Base-by-base conservation (phyloP, 2,797 vertebrate genomes). In the Dromococcyx pavoninus region DNA sequence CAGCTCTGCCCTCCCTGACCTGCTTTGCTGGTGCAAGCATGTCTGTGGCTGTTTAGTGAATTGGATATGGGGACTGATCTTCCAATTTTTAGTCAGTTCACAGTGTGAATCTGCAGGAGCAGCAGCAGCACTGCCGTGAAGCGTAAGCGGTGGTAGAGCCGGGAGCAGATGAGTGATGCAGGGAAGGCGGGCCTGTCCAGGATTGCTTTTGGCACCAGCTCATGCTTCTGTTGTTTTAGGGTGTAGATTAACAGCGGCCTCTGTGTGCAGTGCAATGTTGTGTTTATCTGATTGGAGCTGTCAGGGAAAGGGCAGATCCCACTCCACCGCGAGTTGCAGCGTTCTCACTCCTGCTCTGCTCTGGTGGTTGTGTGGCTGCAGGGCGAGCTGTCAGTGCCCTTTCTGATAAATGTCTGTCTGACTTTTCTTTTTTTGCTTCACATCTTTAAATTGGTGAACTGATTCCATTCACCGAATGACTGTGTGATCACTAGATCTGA, bases 71-170 rank as follows among this genome's bases (percentile, higher is more conserved):
- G 66, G 39, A 56, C 77, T 62, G 80, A 86, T 76, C 67, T n/a
- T n/a, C n/a, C n/a, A n/a, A n/a, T 35, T 93, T 69, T 66, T 30
- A 72, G 58, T 94, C 74, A 51, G 54, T 54, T 82, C 43, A 24
- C 35, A 1, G 44, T 5, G 15, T 22, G 73, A 64, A 7, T 60
- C 75, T 41, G 0, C 44, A 64, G n/a, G n/a, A n/a, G 41, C 10
- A 28, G 14, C 17, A 13, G 35, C 56, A 77, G 60, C 33, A 2
- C 33, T 4, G 21, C 66, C 0, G 1, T 14, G 3, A 12, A 35
- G 79, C 3, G 4, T 54, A 5, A 28, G 50, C 0, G 13, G 11
- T n/a, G 46, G 13, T 44, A 4, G 30, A 25, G 21, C n/a, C 8
- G 11, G 70, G 65, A 75, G 77, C 67, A 67, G 82, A 46, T 30